Conservation (phyloP, 2,888 invertebrate genomes). For the Lasioglossum figueresi region DNA sequence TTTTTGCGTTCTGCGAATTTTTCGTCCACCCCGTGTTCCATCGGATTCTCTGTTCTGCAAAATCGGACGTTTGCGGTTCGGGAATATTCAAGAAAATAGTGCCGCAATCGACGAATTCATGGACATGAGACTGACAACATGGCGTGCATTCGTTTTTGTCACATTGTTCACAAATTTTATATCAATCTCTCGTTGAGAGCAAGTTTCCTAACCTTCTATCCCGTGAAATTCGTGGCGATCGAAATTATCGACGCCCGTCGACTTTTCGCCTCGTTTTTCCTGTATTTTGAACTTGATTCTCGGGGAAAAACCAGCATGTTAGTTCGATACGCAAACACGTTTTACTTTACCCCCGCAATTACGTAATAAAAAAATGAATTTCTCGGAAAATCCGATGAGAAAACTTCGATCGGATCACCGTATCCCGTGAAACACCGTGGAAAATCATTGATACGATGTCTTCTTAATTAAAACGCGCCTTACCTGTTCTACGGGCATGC, state of each 20-base stretch:
- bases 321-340: conserved; percentile 53
- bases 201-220: neutral
- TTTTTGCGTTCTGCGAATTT: conserved; percentile 24
- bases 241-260: neutral
- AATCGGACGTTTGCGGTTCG: conserved; percentile 15
- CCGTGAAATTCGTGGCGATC: neutral
- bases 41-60: conserved; percentile 11
- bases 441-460: neutral
- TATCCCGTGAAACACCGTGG: neutral
- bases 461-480: conserved; percentile 30
- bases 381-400: neutral
- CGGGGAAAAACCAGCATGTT: conserved; percentile 19
- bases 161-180: conserved; percentile 67
- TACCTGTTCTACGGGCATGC: conserved; percentile 68
- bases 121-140: conserved; percentile 85
- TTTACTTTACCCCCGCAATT: conserved; percentile 57
- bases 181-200: neutral
- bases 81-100: conserved; percentile 55
- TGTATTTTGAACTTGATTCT: neutral
- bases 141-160: conserved; percentile 84
- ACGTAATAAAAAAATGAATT: conserved; percentile 61
- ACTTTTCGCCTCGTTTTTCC: neutral
- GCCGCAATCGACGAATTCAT: conserved; percentile 73
- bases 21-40: neutral
- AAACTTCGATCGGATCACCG: neutral